These are phyloP conservation scores for Benitochromis conjunctus DNA, from an alignment of 2,113 vertebrate species.

Conservation along the genomic window DNA sequence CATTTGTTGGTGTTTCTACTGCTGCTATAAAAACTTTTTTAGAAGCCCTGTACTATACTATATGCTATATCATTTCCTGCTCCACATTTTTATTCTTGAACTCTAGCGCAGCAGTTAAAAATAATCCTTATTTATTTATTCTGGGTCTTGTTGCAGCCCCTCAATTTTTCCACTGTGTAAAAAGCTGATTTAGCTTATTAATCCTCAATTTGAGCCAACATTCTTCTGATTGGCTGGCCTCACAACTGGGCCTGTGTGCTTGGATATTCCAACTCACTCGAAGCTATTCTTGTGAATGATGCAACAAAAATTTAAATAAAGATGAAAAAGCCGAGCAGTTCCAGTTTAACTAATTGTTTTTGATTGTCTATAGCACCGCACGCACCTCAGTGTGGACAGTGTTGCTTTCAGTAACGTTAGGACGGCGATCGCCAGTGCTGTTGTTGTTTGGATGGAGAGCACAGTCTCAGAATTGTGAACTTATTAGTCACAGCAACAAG, in stretches of 20 bases:
- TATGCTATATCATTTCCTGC: not conserved
- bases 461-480: not conserved
- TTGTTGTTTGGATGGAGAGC: not conserved
- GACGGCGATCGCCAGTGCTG: not conserved
- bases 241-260: not conserved
- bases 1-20: rapidly evolving
- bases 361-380: rapidly evolving
- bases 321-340: not conserved
- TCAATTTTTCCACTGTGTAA: not conserved
- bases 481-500: not conserved
- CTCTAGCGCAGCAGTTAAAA: not conserved
- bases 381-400: not conserved
- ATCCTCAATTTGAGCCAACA: rapidly evolving
- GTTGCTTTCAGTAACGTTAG: not conserved
- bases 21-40: not conserved
- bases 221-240: not conserved
- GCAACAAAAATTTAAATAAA: not conserved
- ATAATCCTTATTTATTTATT: not conserved
- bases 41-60: not conserved
- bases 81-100: not conserved
- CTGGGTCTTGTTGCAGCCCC: not conserved
- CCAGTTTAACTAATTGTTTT: not conserved
- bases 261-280: not conserved
- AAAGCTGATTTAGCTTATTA: not conserved
- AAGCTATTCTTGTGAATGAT: not conserved